These are phyloP conservation scores for Buteo buteo DNA, from an alignment of 2,113 vertebrate genomes.

Conservation along the genomic window DNA sequence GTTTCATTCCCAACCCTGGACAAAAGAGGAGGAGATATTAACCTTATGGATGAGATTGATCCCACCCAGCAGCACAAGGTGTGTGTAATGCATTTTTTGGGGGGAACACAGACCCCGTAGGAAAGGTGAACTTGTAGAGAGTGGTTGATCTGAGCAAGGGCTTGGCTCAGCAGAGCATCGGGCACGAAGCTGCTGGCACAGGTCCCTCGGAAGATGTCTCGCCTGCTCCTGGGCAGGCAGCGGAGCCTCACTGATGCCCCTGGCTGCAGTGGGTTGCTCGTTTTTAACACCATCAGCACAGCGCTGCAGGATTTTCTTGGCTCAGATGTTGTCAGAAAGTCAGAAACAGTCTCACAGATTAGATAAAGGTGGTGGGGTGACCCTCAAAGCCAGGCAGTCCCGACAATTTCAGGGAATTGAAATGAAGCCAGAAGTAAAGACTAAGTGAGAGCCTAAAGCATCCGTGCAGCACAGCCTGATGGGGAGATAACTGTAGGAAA, in stretches of 20 bases:
- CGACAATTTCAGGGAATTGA: not conserved
- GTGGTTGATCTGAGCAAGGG: not conserved
- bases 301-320: not conserved
- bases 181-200: not conserved
- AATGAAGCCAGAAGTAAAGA: not conserved
- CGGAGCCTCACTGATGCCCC: not conserved
- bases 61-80: not conserved
- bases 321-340: not conserved
- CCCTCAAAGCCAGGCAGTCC: not conserved
- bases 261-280: not conserved
- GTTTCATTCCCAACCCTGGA: not conserved
- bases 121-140: not conserved
- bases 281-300: not conserved
- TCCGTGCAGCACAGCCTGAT: accelerated
- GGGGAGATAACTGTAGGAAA: not conserved
- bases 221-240: not conserved
- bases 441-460: not conserved
- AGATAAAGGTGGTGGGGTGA: not conserved
- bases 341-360: not conserved
- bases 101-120: not conserved
- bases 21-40: not conserved
- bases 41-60: not conserved
- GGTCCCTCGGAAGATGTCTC: not conserved
- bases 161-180: not conserved
- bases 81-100: not conserved